Conservation (phyloP, 2,888 invertebrate species). For the Cephus rjabovi region DNA sequence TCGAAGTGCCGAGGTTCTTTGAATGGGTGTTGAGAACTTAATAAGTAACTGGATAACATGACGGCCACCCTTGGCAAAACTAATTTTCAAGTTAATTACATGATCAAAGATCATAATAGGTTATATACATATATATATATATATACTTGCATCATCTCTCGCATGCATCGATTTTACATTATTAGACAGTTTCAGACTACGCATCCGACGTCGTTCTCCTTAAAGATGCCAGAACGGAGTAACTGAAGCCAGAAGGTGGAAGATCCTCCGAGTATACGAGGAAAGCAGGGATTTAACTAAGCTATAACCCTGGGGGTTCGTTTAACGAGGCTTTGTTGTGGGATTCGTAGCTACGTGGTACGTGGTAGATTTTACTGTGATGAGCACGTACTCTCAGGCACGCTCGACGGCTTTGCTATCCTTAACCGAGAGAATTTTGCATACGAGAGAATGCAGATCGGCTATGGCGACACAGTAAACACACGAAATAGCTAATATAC, state of each 20-base stretch:
- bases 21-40: background rate
- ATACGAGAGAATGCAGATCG: background rate
- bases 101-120: background rate
- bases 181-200: background rate
- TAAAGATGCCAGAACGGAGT: background rate
- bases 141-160: background rate
- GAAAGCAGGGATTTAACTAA: conserved; percentile 29
- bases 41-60: background rate
- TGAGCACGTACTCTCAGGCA: conserved; percentile 23
- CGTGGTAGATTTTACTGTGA: conserved; percentile 23
- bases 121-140: background rate
- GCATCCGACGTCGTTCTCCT: background rate
- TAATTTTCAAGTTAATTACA: background rate
- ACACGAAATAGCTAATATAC: background rate
- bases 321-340: conserved; percentile 35
- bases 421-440: background rate
- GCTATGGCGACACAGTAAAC: background rate
- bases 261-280: conserved; percentile 19
- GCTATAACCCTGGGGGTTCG: conserved; percentile 19
- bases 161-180: background rate
- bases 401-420: conserved; percentile 4
- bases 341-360: conserved; percentile 21
- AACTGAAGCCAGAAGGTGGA: background rate
- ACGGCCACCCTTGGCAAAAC: background rate
- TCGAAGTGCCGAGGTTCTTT: background rate